A percentile compares a stretch with the other conserved stretches of the same genome.
phyloP scores from a whole-genome alignment of 2,888 invertebrate species.

The Agapetus fuscipes region DNA sequence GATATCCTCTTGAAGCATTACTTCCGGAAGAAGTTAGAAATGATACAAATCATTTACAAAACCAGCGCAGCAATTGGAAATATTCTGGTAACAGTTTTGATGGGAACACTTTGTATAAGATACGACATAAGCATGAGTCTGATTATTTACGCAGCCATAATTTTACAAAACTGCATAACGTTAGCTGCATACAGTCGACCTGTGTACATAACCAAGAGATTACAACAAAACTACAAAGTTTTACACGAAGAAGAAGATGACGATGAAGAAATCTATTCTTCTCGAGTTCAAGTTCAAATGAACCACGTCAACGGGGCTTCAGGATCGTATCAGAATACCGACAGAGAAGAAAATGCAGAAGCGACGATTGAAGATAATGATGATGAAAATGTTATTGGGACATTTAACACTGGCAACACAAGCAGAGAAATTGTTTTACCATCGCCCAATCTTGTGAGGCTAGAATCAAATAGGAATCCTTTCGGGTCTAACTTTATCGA shows the following conservation, averaged over 20 bases:
- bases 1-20: constrained; percentile 49
- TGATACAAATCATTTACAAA: constrained; percentile 42
- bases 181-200: constrained; percentile 46
- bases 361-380: constrained; percentile 12
- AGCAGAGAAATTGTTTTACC: constrained; percentile 10
- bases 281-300: constrained; percentile 8
- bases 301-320: constrained; percentile 4
- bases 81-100: constrained; percentile 39
- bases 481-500: constrained; percentile 33
- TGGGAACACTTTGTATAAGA: constrained; percentile 40
- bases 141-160: constrained; percentile 47
- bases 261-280: constrained; percentile 48
- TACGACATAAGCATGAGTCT: constrained; percentile 34
- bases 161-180: constrained; percentile 48
- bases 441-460: constrained; percentile 12
- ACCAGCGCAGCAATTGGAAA: constrained; percentile 46
- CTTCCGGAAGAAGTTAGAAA: constrained; percentile 45
- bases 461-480: constrained; percentile 24
- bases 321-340: constrained; percentile 1
- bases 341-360: constrained; percentile 4
- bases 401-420: constrained; percentile 15
- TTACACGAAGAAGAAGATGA: constrained; percentile 39
- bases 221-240: constrained; percentile 40
- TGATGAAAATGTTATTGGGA: constrained; percentile 18
- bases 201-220: constrained; percentile 40